Base-by-base conservation (phyloP, 2,797 vertebrate species). In the Myotis myotis region DNA sequence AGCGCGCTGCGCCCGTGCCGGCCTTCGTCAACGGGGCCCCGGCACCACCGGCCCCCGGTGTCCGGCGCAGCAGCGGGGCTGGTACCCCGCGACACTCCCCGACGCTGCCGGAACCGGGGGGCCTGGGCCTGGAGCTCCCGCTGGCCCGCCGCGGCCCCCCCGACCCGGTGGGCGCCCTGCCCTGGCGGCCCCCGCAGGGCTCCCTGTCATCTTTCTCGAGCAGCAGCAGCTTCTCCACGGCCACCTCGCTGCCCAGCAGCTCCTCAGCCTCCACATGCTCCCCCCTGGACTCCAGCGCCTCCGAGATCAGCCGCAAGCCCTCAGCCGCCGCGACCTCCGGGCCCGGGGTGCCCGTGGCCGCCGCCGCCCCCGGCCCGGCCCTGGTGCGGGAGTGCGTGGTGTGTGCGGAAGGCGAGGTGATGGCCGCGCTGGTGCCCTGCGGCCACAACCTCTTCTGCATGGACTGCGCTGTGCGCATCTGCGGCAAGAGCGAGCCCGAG, bases 381-480 rank as follows among this genome's bases (percentile, higher is more conserved):
- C 23, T 44, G 12, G 91, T 89, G 0, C 98, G 99, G 33, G 99
- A 99, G 98, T 99, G 99, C 97, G 99, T 99, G 92, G 99, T 99
- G 95, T 99, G 99, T 81, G 99, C 99, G 0, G 99, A 99, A 98
- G 99, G 99, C 28, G 99, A 99, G 98, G 99, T 99, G 95, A 99
- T 99, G 0, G 99, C 99, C 0, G 99, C 99, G 0, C 97, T 99
- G 86, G 99, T 99, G 96, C 99, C 99, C 88, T 99, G 99, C 10
- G 99, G 99, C 94, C 99, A 99, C 98, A 99, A 99, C 98, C 99
- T 99, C 90, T 99, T 99, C 98, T 99, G 99, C 98, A 99, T 99
- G 99, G 99, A 99, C 97, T 99, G 99, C 0, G 99, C 99, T 0
- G 99, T 99, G 92, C 99, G 99, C 93, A 99, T 99, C 98, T 99